Conservation (phyloP, 2,797 vertebrate genomes). For the Malurus splendens region DNA sequence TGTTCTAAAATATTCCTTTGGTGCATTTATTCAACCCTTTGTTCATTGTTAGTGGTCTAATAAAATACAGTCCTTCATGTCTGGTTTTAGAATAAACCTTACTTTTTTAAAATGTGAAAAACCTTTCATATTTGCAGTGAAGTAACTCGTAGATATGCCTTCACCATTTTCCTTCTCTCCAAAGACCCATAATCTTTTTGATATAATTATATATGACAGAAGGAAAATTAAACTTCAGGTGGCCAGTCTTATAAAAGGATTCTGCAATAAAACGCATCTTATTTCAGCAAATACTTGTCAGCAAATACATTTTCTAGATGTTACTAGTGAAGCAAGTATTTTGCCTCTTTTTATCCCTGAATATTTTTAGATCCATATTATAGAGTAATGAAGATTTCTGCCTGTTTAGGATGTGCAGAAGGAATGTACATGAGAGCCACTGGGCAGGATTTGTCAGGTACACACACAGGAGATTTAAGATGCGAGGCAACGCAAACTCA, state of each 20-base stretch:
- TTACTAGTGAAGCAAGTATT: background rate
- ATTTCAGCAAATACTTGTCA: background rate
- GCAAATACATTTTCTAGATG: background rate
- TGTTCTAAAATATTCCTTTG: conserved; percentile 39
- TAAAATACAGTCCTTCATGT: conserved; percentile 36
- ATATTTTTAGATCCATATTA: background rate
- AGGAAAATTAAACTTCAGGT: conserved; percentile 7
- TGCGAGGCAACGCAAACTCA: accelerated
- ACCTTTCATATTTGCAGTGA: background rate
- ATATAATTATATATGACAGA: background rate
- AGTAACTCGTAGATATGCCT: background rate
- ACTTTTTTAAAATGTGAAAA: conserved; percentile 21
- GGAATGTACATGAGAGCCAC: background rate
- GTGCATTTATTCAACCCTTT: conserved; percentile 39
- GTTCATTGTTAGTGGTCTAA: conserved; percentile 40
- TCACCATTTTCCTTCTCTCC: background rate
- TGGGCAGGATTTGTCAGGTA: background rate
- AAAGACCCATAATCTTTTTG: background rate
- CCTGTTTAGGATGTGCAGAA: background rate
- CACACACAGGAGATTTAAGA: background rate
- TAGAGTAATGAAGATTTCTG: background rate
- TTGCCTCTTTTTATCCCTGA: background rate
- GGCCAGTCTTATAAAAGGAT: background rate
- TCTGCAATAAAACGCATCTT: background rate
- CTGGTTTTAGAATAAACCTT: conserved; percentile 21